These are phyloP conservation scores for Nesogale talazaci DNA, from an alignment of 2,113 vertebrate species.

Conservation along the genomic window DNA sequence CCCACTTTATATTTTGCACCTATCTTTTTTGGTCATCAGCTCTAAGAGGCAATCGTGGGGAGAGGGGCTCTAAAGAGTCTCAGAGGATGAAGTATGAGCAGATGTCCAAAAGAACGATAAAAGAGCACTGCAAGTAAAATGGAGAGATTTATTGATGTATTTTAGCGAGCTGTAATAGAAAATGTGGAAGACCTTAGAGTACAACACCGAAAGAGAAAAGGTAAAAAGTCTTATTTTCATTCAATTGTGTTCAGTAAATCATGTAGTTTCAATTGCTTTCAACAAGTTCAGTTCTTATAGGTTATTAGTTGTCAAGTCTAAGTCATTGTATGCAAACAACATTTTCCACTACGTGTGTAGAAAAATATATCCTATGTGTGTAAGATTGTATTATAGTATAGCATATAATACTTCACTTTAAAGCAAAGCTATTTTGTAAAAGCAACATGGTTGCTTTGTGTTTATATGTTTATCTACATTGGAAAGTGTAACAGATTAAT, in stretches of 20 bases:
- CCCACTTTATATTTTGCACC: constrained; percentile 41
- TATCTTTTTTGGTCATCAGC: constrained; percentile 20
- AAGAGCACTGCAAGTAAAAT: constrained; percentile 81
- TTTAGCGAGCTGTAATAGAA: constrained; percentile 82
- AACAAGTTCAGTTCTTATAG: constrained; percentile 60
- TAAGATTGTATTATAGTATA: not conserved
- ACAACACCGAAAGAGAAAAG: constrained; percentile 79
- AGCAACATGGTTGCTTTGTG: constrained; percentile 1
- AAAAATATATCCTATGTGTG: not conserved
- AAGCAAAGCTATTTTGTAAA: constrained; percentile 50
- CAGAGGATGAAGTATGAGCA: constrained; percentile 76
- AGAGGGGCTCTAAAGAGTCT: constrained; percentile 64
- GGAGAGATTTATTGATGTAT: constrained; percentile 81
- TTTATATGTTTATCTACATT: not conserved
- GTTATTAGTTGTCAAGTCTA: constrained; percentile 14
- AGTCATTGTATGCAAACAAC: constrained; percentile 66
- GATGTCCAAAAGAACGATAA: constrained; percentile 78
- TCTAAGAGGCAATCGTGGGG: constrained; percentile 57
- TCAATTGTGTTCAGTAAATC: constrained; percentile 67
- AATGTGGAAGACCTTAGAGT: constrained; percentile 79
- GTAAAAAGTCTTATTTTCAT: constrained; percentile 64
- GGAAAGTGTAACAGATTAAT: constrained; percentile 10
- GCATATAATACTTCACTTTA: constrained; percentile 2
- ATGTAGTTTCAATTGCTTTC: constrained; percentile 43
- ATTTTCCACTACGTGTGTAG: not conserved